phyloP scores from a whole-genome alignment of 2,888 invertebrate species.

The Choristoneura rosaceana region DNA sequence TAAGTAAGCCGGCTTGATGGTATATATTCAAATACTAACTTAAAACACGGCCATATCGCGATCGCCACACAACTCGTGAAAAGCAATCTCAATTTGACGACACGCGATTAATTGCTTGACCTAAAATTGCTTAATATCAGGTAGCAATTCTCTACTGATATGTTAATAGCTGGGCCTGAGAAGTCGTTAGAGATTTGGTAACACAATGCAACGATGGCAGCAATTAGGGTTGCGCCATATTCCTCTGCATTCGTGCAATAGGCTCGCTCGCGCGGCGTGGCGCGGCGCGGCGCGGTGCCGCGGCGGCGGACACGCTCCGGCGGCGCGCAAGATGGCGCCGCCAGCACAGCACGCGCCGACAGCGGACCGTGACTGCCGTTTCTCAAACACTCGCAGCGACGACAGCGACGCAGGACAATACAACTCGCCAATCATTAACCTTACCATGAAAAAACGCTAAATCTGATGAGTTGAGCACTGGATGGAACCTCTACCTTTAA shows the following conservation, averaged over 20 bases:
- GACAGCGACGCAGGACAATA: background rate
- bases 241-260: slow-evolving; percentile 32
- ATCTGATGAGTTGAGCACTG: no score
- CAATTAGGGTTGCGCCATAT: slow-evolving; percentile 30
- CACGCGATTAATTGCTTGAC: slow-evolving; percentile 2
- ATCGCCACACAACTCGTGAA: background rate
- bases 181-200: slow-evolving; percentile 30
- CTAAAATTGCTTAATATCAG: background rate
- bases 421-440: background rate
- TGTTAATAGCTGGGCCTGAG: slow-evolving; percentile 27
- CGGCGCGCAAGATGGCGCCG: slow-evolving; percentile 4
- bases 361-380: background rate
- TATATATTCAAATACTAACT: background rate
- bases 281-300: background rate
- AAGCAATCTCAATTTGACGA: background rate
- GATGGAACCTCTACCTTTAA: no score
- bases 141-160: slow-evolving; percentile 19
- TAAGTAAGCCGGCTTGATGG: slow-evolving; percentile 5
- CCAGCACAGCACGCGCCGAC: background rate
- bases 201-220: slow-evolving; percentile 32
- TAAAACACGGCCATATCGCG: background rate
- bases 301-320: slow-evolving; percentile 6
- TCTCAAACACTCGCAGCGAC: background rate
- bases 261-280: background rate
- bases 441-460: background rate